A percentile compares a stretch with the other conserved stretches of the same genome.
Conservation (phyloP, 1,140 invertebrate species). For the Carposina sasakii region DNA sequence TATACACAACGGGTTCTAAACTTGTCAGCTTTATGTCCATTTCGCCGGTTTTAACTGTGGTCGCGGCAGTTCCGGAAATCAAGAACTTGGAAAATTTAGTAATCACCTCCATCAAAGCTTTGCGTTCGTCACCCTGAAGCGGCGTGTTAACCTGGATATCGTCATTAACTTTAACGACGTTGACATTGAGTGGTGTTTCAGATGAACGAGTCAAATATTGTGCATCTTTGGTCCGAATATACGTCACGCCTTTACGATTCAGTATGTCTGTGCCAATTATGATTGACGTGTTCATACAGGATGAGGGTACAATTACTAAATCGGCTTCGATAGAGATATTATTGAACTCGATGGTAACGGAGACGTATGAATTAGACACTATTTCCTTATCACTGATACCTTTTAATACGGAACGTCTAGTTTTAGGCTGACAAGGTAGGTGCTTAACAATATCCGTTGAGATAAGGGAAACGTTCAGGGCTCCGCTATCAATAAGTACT, state of each 20-base stretch:
- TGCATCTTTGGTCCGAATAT: constrained; percentile 1
- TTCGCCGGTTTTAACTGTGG: not conserved
- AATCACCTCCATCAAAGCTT: constrained; percentile 1
- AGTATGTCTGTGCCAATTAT: constrained; percentile 3
- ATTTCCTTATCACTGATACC: constrained; percentile 4
- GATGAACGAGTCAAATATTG: constrained; percentile 1
- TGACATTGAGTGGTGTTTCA: not conserved
- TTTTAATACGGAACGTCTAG: not conserved
- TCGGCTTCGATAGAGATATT: not conserved
- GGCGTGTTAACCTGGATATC: not conserved
- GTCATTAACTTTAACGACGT: not conserved
- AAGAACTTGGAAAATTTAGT: not conserved
- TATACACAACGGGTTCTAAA: not conserved
- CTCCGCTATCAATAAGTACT: constrained; percentile 1
- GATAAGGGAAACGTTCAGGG: not conserved
- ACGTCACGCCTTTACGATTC: not conserved
- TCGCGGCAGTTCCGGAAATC: constrained; percentile 1
- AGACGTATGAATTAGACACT: not conserved
- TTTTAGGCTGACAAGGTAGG: not conserved
- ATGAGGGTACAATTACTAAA: constrained; percentile 3
- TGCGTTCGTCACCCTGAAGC: not conserved
- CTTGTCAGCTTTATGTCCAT: not conserved
- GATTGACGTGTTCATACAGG: not conserved
- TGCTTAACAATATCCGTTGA: not conserved
- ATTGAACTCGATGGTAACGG: not conserved